Evolutionary conservation across 2,888 invertebrate genomes (phyloP).

Genomic region (Sturmia bella): DNA sequence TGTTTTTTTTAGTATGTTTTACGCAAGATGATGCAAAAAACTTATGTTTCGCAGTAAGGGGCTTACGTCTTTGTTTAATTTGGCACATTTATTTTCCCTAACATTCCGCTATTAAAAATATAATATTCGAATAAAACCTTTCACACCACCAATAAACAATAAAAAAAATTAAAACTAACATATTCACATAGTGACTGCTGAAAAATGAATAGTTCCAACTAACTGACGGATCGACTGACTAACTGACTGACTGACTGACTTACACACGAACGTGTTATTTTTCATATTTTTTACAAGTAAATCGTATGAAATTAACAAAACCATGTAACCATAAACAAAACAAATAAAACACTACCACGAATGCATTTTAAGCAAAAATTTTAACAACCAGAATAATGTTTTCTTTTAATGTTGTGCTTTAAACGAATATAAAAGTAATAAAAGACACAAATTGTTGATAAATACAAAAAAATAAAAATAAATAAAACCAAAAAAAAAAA

Average conservation of each 20-base stretch:
- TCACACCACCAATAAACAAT: slow-evolving; percentile 26
- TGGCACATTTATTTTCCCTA: too few relatives aligned
- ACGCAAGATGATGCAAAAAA: too few relatives aligned
- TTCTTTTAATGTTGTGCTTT: slow-evolving; percentile 23
- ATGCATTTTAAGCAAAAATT: slow-evolving; percentile 16
- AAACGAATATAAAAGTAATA: slow-evolving; percentile 40
- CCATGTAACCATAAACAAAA: slow-evolving; percentile 60
- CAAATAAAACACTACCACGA: slow-evolving; percentile 47
- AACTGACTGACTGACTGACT: slow-evolving; percentile 15
- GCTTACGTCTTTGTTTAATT: too few relatives aligned
- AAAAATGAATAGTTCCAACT: slow-evolving; percentile 26
- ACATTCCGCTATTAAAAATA: background rate
- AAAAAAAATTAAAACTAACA: slow-evolving; percentile 20
- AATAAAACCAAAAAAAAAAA: background rate
- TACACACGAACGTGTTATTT: slow-evolving; percentile 34
- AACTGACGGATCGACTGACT: slow-evolving; percentile 19
- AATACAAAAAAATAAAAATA: slow-evolving; percentile 21
- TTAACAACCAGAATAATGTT: slow-evolving; percentile 35
- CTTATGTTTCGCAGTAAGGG: too few relatives aligned
- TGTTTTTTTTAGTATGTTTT: too few relatives aligned
- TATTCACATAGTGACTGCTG: slow-evolving; percentile 30
- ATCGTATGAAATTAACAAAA: slow-evolving; percentile 62
- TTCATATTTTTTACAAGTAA: slow-evolving; percentile 47
- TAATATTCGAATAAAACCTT: slow-evolving; percentile 4
- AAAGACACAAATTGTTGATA: slow-evolving; percentile 50